Conservation (phyloP, 2,113 vertebrate species). For the Propithecus coquereli region DNA sequence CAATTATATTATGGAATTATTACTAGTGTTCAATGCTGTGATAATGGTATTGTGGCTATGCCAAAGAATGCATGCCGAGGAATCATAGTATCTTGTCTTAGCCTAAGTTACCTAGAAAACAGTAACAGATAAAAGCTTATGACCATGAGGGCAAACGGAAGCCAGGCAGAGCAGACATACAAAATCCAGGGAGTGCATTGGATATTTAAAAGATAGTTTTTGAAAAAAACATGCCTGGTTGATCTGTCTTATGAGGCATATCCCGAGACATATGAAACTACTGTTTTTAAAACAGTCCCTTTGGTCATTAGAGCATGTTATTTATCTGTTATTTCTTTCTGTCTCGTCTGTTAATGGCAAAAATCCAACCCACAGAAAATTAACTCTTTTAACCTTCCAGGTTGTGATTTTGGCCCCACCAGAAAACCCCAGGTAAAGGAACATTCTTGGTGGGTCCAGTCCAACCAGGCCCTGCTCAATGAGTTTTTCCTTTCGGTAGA, state of each 20-base stretch:
- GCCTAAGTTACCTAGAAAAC: neutral
- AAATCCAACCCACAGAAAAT: neutral
- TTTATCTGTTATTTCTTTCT: neutral
- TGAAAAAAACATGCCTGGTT: neutral
- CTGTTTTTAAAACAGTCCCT: neutral
- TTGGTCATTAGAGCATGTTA: neutral
- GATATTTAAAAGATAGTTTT: neutral
- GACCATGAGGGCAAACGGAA: neutral
- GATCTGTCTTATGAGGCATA: neutral
- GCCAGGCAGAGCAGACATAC: neutral
- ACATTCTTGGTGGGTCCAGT: neutral
- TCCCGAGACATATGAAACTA: neutral
- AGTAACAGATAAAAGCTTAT: neutral
- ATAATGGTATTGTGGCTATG: neutral
- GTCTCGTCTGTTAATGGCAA: neutral
- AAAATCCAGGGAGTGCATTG: neutral
- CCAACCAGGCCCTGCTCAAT: accelerated
- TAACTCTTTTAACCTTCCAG: neutral
- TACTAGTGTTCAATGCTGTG: neutral
- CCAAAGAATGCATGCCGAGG: neutral
- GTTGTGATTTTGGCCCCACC: neutral
- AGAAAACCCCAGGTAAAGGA: neutral
- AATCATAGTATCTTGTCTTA: neutral
- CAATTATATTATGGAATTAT: neutral
- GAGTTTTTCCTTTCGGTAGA: neutral